These are phyloP conservation scores for Phengaris arion DNA, from an alignment of 2,888 invertebrate genomes.

Conservation along the genomic window DNA sequence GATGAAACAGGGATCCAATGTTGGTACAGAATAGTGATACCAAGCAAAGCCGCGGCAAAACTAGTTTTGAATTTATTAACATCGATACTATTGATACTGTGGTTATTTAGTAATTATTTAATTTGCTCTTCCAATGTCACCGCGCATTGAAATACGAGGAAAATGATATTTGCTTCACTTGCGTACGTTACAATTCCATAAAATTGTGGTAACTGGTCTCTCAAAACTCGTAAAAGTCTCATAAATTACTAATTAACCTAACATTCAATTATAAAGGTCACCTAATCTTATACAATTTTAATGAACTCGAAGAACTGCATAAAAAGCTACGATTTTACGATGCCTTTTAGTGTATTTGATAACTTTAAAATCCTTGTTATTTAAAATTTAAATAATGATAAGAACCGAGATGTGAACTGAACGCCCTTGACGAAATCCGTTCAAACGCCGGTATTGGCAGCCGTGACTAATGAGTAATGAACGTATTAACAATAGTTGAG, in stretches of 20 bases:
- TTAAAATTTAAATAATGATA: slow-evolving; percentile 21
- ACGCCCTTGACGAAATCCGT: slow-evolving; percentile 56
- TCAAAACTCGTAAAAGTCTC: slow-evolving; percentile 11
- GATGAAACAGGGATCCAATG: background rate
- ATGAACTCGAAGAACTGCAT: slow-evolving; percentile 8
- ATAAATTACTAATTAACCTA: slow-evolving; percentile 23
- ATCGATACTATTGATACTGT: background rate
- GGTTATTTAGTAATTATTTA: background rate
- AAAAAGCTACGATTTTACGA: slow-evolving; percentile 11
- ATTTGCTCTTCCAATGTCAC: background rate
- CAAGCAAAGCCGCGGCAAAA: background rate
- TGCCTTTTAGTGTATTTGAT: slow-evolving; percentile 3
- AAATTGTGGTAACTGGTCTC: background rate
- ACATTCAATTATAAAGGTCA: background rate
- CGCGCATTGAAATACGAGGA: slow-evolving; percentile 4
- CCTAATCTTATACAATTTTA: slow-evolving; percentile 14
- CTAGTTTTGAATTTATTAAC: background rate
- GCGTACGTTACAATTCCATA: background rate
- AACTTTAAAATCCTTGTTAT: slow-evolving; percentile 9
- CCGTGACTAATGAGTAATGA: slow-evolving; percentile 60
- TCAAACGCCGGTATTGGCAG: slow-evolving; percentile 55
- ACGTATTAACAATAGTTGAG: slow-evolving; percentile 57
- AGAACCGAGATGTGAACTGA: slow-evolving; percentile 28
- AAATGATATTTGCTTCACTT: background rate
- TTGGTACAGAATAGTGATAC: background rate